Conservation (phyloP, 1,140 invertebrate species). For the Dufourea novaeangliae region DNA sequence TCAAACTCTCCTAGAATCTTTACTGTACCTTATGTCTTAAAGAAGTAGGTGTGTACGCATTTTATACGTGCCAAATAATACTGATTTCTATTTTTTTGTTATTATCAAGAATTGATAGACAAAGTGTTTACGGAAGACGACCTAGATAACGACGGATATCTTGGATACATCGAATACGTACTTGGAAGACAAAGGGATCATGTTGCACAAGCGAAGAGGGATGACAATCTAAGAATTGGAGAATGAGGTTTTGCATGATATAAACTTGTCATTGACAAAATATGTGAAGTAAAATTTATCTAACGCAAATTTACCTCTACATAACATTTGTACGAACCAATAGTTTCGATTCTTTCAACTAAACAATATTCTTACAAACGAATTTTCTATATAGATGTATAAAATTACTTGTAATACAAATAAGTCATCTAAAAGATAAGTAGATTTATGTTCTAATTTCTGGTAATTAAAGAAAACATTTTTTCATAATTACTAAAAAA, state of each 20-base stretch:
- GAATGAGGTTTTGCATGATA: slow-evolving; percentile 14
- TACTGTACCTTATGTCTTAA: too few relatives aligned
- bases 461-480: too few relatives aligned
- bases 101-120: slow-evolving; percentile 88
- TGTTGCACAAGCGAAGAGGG: slow-evolving; percentile 48
- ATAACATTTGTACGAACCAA: neutral
- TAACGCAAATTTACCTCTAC: slow-evolving; percentile 24
- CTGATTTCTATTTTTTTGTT: slow-evolving; percentile 47
- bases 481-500: slow-evolving; percentile 13
- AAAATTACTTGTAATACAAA: neutral
- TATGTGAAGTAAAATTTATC: neutral
- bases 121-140: slow-evolving; percentile 90
- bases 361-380: too few relatives aligned
- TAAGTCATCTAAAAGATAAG: too few relatives aligned
- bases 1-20: too few relatives aligned
- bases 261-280: neutral
- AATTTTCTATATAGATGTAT: too few relatives aligned
- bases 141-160: slow-evolving; percentile 89
- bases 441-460: too few relatives aligned
- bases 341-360: neutral
- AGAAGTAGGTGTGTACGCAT: neutral
- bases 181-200: slow-evolving; percentile 80
- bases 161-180: slow-evolving; percentile 91
- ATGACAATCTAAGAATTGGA: slow-evolving; percentile 35
- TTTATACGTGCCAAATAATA: slow-evolving; percentile 2